Conservation (phyloP, 2,888 invertebrate species). For the Yponomeuta plumbellus region DNA sequence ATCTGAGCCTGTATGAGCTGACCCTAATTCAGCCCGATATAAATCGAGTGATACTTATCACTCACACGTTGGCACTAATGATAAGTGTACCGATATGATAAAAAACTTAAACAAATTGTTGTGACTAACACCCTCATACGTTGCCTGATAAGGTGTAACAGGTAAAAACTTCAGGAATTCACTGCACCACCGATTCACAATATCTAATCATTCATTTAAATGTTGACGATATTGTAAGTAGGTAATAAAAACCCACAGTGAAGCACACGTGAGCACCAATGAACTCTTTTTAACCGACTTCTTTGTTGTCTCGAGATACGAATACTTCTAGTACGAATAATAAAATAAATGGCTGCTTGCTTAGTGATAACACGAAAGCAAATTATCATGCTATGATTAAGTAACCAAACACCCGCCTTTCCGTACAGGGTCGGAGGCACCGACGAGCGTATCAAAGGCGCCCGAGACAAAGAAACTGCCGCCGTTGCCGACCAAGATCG, state of each 20-base stretch:
- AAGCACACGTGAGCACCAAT: background rate
- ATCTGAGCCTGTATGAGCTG: no score
- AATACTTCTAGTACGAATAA: background rate
- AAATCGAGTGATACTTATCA: background rate
- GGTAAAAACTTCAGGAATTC: background rate
- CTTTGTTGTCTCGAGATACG: conserved; percentile 1
- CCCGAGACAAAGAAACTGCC: conserved; percentile 31
- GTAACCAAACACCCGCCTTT: background rate
- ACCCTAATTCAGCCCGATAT: background rate
- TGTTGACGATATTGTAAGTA: background rate
- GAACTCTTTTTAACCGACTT: no score
- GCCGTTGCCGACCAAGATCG: conserved; percentile 32
- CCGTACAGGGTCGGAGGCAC: conserved; percentile 20
- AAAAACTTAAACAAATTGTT: background rate
- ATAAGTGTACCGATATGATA: background rate
- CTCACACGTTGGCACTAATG: background rate
- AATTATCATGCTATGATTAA: background rate
- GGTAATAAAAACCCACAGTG: background rate
- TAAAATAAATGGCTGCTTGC: background rate
- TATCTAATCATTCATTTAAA: background rate
- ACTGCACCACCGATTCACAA: background rate
- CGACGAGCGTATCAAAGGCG: conserved; percentile 21
- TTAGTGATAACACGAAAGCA: background rate
- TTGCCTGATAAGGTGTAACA: background rate
- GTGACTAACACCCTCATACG: background rate